Evolutionary conservation across 1,140 invertebrate species (phyloP).

Genomic region (Cecropterus lyciades): DNA sequence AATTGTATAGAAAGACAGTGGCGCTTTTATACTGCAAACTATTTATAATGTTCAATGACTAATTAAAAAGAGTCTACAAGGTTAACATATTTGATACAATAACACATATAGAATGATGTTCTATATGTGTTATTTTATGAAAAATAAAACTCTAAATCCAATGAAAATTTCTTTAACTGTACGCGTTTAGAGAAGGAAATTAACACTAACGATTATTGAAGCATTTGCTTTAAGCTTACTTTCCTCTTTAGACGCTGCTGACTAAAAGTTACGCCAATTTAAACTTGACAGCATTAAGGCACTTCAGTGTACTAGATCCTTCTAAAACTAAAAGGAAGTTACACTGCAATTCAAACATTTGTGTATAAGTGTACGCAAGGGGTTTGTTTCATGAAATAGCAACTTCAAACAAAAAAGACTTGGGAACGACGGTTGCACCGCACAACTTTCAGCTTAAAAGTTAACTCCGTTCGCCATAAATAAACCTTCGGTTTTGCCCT

Average conservation of each 20-base stretch:
- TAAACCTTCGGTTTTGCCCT: constrained; percentile 80
- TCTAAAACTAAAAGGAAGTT: constrained; percentile 36
- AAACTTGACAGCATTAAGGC: constrained; percentile 29
- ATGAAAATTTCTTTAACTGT: not conserved
- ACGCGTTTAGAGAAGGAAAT: constrained; percentile 12
- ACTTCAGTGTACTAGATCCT: constrained; percentile 25
- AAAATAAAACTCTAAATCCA: not conserved
- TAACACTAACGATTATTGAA: constrained; percentile 29
- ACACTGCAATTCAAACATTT: constrained; percentile 31
- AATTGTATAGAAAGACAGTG: no score
- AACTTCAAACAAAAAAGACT: constrained; percentile 68
- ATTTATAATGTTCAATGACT: no score
- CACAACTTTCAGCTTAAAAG: constrained; percentile 73
- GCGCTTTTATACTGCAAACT: no score
- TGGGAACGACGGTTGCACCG: constrained; percentile 54
- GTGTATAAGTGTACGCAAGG: constrained; percentile 48
- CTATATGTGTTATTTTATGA: no score
- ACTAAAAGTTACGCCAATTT: constrained; percentile 33
- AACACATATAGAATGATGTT: no score
- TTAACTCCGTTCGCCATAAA: constrained; percentile 76
- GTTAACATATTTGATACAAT: no score
- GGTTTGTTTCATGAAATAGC: constrained; percentile 52
- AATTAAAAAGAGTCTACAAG: no score
- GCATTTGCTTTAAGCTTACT: constrained; percentile 20
- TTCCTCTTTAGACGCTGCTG: constrained; percentile 17